Percentiles rank a stretch among this genome's conserved stretches.
These are phyloP conservation scores for Pyrocoelia pectoralis DNA, from an alignment of 2,888 invertebrate species.

Conservation along the genomic window DNA sequence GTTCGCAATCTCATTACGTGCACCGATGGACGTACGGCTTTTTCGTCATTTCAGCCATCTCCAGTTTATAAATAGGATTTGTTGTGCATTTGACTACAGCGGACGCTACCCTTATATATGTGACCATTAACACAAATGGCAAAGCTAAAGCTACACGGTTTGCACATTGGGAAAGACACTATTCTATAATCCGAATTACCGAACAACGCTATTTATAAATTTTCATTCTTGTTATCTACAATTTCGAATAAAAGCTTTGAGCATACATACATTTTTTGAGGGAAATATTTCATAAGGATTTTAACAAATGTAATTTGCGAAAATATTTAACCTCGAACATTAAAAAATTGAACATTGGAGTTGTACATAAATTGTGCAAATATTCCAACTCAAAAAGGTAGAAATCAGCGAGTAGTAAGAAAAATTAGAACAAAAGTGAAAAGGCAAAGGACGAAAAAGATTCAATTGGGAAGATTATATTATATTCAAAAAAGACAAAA, in stretches of 20 bases:
- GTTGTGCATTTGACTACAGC: slow-evolving; percentile 50
- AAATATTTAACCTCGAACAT: too few species aligned
- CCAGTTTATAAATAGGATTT: slow-evolving; percentile 53
- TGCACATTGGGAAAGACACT: slow-evolving; percentile 59
- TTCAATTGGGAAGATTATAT: too few species aligned
- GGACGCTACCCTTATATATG: slow-evolving; percentile 51
- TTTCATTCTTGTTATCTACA: slow-evolving; percentile 1
- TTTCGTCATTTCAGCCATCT: slow-evolving; percentile 37
- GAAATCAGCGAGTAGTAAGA: too few species aligned
- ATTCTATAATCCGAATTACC: slow-evolving; percentile 55
- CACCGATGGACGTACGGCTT: slow-evolving; percentile 33
- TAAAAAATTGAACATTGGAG: too few species aligned
- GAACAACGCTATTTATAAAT: slow-evolving; percentile 37
- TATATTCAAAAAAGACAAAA: too few species aligned
- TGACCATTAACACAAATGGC: slow-evolving; percentile 59
- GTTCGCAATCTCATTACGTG: slow-evolving; percentile 34
- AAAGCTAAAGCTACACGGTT: slow-evolving; percentile 59
- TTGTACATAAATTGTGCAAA: too few species aligned
- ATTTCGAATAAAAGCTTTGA: background rate
- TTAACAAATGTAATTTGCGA: too few species aligned
- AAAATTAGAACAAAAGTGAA: too few species aligned
- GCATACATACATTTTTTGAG: too few species aligned
- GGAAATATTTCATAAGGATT: too few species aligned
- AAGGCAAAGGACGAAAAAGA: too few species aligned
- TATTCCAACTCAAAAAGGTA: too few species aligned